Evolutionary conservation across 2,888 invertebrate genomes (phyloP).

Genomic region (Xanthostigma xanthostigma): DNA sequence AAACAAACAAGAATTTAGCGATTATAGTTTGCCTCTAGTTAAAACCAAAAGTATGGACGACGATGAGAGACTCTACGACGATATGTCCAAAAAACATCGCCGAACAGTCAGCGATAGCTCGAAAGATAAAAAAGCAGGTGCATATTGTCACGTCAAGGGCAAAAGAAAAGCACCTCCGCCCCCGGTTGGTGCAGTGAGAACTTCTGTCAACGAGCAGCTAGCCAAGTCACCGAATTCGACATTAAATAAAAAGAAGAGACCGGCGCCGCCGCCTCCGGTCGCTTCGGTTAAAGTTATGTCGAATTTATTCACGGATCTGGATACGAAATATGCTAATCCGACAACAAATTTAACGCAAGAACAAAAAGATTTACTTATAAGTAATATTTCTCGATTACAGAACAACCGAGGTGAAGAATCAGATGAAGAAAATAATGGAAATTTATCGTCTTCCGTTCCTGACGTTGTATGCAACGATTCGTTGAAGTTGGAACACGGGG

Average conservation of each 20-base stretch:
- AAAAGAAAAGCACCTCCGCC: conserved; percentile 61
- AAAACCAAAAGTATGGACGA: conserved; percentile 18
- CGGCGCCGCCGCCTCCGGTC: conserved; percentile 31
- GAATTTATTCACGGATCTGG: neutral
- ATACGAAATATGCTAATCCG: conserved; percentile 4
- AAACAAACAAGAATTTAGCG: conserved; percentile 19
- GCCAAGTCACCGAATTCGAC: conserved; percentile 16
- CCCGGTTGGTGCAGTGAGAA: conserved; percentile 26
- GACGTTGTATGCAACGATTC: conserved; percentile 28
- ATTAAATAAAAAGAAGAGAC: conserved; percentile 26
- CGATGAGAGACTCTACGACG: conserved; percentile 11
- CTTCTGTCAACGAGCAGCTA: neutral
- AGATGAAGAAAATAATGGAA: conserved; percentile 14
- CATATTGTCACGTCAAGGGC: conserved; percentile 52
- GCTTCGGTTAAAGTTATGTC: conserved; percentile 12
- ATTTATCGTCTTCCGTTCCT: conserved; percentile 15
- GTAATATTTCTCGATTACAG: conserved; percentile 1
- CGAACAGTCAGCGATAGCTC: conserved; percentile 47
- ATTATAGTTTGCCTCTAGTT: conserved; percentile 29
- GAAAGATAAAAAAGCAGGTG: conserved; percentile 39
- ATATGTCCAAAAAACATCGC: conserved; percentile 30
- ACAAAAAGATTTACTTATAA: conserved; percentile 4
- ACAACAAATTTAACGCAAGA: conserved; percentile 1
- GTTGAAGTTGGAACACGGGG: conserved; percentile 32
- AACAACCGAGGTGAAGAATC: conserved; percentile 5